A percentile compares a stretch with the other conserved stretches of the same genome.
phyloP scores from a whole-genome alignment of 2,113 vertebrate genomes.

The Brevimyrus niger region DNA sequence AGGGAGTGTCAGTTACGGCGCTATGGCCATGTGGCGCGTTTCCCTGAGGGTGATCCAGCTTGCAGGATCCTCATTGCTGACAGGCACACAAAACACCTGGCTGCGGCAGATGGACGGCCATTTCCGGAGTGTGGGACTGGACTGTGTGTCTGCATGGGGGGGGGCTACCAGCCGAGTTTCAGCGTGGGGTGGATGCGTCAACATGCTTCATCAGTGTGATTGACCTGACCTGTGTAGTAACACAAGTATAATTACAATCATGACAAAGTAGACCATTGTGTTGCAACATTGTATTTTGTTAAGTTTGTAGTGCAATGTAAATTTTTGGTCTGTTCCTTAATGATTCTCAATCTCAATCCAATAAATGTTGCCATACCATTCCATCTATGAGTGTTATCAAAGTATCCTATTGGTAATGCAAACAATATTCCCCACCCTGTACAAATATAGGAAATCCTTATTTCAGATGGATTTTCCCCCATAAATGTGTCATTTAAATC shows the following conservation, averaged over 20 bases:
- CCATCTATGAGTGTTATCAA: too few relatives aligned
- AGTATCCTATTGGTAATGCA: not conserved
- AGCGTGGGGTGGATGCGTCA: too few relatives aligned
- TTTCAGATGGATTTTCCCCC: not conserved
- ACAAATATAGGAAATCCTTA: not conserved
- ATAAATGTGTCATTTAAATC: not conserved
- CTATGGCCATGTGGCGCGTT: too few relatives aligned
- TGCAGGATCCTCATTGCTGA: too few relatives aligned
- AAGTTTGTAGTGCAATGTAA: not conserved
- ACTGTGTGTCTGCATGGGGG: too few relatives aligned
- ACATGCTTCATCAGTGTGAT: too few relatives aligned
- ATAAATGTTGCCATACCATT: not conserved
- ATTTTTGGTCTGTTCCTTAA: not conserved
- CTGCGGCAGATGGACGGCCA: too few relatives aligned
- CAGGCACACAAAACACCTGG: too few relatives aligned
- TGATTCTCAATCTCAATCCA: not conserved
- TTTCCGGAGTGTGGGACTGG: too few relatives aligned
- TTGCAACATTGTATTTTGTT: not conserved
- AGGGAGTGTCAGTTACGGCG: too few relatives aligned
- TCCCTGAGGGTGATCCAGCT: too few relatives aligned
- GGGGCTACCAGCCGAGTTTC: too few relatives aligned
- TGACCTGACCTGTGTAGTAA: not conserved
- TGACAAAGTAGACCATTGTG: not conserved
- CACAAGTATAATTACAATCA: not conserved
- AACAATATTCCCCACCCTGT: not conserved